Evolutionary conservation across 2,113 vertebrate species (phyloP), one percentile per base, ranked within the genome.

Genomic region (Mustela nigripes): DNA sequence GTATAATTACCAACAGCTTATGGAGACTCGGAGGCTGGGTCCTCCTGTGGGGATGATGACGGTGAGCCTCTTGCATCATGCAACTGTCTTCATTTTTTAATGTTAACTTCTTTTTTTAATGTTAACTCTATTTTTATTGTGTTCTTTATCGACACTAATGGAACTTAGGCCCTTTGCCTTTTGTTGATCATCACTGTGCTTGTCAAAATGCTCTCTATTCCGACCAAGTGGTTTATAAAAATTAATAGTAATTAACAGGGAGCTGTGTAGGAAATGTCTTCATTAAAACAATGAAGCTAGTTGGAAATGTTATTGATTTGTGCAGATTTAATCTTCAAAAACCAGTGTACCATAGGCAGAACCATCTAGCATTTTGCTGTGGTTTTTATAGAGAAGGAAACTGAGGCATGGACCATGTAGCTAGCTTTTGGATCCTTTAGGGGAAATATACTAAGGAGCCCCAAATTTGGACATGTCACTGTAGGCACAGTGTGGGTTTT

Each of bases 311-410:
- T 76, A 36, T 42, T 92, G 67, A 36, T 36, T 92, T 74, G 3
- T 50, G 5, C 19, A 62, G 42, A 86, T 33, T 60, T 71, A 36
- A 14, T 67, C 36, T 97, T 92, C 62, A 79, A 63, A 88, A 73
- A 31, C 56, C 33, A 36, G 36, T 65, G 3, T 62, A 19, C 6
- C 22, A 83, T 48, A 84, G 33, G 39, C 8, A 73, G 53, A 58
- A 19, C 31, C 16, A 96, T 62, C 69, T 11, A 87, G 2, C 39
- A 14, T 56, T 84, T 95, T 26, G 36, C 19, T 7, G 15, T 67
- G 71, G 84, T 36, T 96, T 95, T 94, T 88, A 53, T 39, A 7
- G 12, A 24, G 58, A 83, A 56, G 31, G 53, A 89, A 89, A 85
- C 58, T n/a, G 45, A 90, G 28, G 33, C 16, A 11, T 7, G 42